Conservation (phyloP, 2,113 vertebrate genomes). For the Sclerurus mexicanus region DNA sequence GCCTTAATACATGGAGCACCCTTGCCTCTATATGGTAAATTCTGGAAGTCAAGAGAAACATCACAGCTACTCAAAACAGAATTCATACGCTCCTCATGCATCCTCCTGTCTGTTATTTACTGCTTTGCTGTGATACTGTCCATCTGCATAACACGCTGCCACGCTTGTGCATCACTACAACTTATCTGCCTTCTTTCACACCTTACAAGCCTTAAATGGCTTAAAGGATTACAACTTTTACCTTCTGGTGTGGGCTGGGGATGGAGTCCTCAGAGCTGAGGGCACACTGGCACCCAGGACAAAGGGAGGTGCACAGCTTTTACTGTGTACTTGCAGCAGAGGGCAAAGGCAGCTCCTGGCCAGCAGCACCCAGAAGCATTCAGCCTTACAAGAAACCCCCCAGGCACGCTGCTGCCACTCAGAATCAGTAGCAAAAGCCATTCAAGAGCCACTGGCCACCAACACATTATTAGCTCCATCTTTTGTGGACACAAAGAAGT, state of each 20-base stretch:
- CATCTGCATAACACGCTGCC: background rate
- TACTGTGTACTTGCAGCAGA: background rate
- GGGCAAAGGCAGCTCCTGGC: background rate
- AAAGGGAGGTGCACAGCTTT: background rate
- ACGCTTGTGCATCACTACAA: background rate
- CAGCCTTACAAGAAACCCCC: background rate
- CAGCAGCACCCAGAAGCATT: background rate
- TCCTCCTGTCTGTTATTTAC: background rate
- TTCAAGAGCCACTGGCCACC: background rate
- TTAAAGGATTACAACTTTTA: background rate
- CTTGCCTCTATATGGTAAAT: background rate
- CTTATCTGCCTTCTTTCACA: background rate
- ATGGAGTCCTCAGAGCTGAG: background rate
- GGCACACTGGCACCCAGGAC: background rate
- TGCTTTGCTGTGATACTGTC: background rate
- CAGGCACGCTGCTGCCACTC: accelerated
- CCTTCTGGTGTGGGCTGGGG: background rate
- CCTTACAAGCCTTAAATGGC: background rate
- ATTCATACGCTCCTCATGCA: background rate
- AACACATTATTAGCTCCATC: background rate
- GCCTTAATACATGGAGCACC: background rate
- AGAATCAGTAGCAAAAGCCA: background rate
- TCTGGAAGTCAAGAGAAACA: background rate
- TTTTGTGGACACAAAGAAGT: background rate
- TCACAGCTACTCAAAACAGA: background rate